Percentiles rank a stretch among this genome's conserved stretches.
Evolutionary conservation across 2,888 invertebrate species (phyloP).

Genomic region (Phyto melanocephala): DNA sequence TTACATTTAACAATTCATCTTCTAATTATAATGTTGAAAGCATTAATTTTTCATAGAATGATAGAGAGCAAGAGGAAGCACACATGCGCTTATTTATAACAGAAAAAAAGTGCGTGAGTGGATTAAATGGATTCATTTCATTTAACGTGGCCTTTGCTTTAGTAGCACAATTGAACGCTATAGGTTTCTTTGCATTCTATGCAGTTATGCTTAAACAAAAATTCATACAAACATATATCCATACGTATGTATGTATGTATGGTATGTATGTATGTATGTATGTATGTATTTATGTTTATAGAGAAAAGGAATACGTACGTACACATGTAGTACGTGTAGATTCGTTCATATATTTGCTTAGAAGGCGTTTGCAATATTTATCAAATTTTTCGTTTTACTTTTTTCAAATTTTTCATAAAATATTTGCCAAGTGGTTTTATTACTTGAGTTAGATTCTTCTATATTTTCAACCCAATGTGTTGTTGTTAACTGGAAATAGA

Average conservation of each 20-base stretch:
- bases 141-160: constrained; percentile 13
- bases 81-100: background rate
- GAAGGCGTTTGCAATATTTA: constrained; percentile 63
- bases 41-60: constrained; percentile 72
- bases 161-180: background rate
- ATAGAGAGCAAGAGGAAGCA: background rate
- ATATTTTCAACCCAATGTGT: background rate
- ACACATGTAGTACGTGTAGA: background rate
- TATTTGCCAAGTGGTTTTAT: constrained; percentile 17
- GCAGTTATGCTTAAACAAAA: too few relatives aligned
- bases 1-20: constrained; percentile 73
- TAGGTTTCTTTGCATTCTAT: background rate
- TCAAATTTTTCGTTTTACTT: constrained; percentile 31
- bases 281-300: too few relatives aligned
- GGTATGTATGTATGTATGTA: too few relatives aligned
- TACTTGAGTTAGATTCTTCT: background rate
- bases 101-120: constrained; percentile 61
- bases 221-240: too few relatives aligned
- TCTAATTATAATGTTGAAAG: constrained; percentile 78
- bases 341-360: constrained; percentile 58
- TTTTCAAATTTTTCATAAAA: constrained; percentile 18
- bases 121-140: constrained; percentile 54
- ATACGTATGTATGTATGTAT: too few relatives aligned
- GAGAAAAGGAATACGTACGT: constrained; percentile 17
- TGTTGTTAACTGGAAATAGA: background rate